phyloP scores from a whole-genome alignment of 2,888 invertebrate genomes.

The Pristionchus entomophagus region DNA sequence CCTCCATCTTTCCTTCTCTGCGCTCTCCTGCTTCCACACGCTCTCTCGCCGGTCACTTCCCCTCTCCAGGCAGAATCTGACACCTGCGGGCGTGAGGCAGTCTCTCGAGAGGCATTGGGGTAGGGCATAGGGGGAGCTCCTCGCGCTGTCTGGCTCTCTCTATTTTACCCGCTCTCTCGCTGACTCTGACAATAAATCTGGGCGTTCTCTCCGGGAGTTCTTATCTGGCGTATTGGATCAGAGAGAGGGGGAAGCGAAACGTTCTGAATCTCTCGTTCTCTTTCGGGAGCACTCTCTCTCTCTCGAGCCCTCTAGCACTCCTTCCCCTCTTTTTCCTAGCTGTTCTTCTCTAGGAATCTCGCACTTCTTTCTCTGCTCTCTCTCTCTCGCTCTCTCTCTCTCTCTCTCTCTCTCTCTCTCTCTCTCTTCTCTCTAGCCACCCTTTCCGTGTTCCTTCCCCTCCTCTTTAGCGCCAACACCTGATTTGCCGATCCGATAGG shows the following conservation, averaged over 20 bases:
- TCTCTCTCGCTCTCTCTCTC: not conserved
- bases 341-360: not conserved
- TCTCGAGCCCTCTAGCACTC: no score
- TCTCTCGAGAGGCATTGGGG: not conserved
- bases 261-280: not conserved
- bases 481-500: not conserved
- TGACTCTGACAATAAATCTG: no score
- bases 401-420: not conserved
- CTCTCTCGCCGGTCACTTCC: not conserved
- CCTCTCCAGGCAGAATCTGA: not conserved
- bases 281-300: not conserved
- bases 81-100: slow-evolving; percentile 20
- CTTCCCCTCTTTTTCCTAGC: not conserved
- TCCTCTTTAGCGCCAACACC: not conserved
- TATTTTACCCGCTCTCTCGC: no score
- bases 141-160: not conserved
- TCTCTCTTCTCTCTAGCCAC: not conserved
- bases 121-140: not conserved
- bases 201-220: not conserved
- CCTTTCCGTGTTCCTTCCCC: not conserved
- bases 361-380: not conserved
- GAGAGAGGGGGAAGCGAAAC: not conserved
- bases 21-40: not conserved
- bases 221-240: not conserved
- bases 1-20: not conserved